phyloP scores from a whole-genome alignment of 2,797 vertebrate genomes.

The Sebastes matsubarae region DNA sequence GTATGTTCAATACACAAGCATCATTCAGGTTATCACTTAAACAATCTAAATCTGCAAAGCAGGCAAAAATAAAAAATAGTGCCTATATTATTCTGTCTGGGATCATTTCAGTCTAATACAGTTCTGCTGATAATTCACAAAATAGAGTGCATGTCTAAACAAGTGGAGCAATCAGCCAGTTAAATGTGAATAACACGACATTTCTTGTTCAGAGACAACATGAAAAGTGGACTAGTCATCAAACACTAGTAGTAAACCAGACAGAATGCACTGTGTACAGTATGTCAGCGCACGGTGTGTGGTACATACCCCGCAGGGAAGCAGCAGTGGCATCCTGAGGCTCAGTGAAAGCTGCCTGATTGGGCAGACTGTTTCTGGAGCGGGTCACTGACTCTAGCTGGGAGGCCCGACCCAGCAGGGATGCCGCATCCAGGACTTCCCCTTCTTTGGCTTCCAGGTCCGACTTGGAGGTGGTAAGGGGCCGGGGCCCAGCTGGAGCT shows the following conservation, averaged over 20 bases:
- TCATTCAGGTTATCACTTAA: background rate
- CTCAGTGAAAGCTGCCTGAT: constrained; percentile 91
- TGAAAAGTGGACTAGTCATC: constrained; percentile 19
- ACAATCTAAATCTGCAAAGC: constrained; percentile 1
- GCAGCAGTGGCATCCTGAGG: constrained; percentile 87
- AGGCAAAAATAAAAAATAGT: background rate
- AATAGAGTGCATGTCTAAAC: background rate
- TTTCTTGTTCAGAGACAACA: background rate
- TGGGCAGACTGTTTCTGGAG: constrained; percentile 97
- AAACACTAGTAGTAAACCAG: background rate
- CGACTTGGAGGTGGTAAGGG: constrained; percentile 98
- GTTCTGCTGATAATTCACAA: background rate
- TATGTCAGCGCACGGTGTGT: constrained; percentile 28
- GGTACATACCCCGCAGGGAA: constrained; percentile 83
- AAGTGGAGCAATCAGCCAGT: background rate
- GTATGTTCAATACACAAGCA: background rate
- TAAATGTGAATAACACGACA: background rate
- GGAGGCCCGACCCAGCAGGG: constrained; percentile 95
- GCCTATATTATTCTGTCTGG: background rate
- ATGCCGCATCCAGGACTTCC: constrained; percentile 96
- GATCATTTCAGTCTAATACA: background rate
- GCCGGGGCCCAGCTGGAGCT: constrained; percentile 88
- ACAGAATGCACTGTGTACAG: constrained; percentile 15
- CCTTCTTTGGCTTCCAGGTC: constrained; percentile 99
- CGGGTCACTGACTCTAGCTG: constrained; percentile 98